A percentile compares a stretch with the other conserved stretches of the same genome.
These are phyloP conservation scores for Acronicta alni DNA, from an alignment of 2,888 invertebrate genomes.

Conservation along the genomic window DNA sequence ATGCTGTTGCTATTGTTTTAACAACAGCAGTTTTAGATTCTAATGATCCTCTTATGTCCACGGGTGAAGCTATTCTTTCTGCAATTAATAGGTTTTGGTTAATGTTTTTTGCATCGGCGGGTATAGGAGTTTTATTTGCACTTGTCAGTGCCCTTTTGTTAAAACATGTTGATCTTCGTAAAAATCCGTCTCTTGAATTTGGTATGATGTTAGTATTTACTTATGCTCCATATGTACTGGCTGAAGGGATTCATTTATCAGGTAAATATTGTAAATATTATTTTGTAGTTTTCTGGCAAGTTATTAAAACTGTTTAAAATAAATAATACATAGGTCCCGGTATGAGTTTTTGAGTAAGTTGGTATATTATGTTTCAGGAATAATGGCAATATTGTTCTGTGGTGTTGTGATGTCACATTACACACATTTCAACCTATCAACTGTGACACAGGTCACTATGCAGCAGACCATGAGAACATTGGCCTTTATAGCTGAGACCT, in stretches of 20 bases:
- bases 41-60: conserved; percentile 90
- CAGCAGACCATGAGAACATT: conserved; percentile 99
- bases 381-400: conserved; percentile 99
- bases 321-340: background rate
- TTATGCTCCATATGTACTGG: conserved; percentile 99
- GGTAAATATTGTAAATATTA: conserved; percentile 86
- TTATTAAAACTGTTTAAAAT: background rate
- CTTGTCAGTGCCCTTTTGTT: conserved; percentile 96
- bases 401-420: conserved; percentile 99
- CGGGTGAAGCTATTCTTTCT: conserved; percentile 95
- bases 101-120: conserved; percentile 99
- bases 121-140: conserved; percentile 98
- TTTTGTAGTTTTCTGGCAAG: background rate
- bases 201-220: conserved; percentile 99
- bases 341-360: too few species aligned
- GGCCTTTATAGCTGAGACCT: conserved; percentile 99
- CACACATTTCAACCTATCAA: conserved; percentile 99
- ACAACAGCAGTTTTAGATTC: conserved; percentile 96
- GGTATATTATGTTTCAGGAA: conserved; percentile 94
- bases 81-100: conserved; percentile 97
- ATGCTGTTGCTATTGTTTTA: conserved; percentile 99
- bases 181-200: conserved; percentile 99
- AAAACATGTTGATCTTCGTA: conserved; percentile 98
- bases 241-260: conserved; percentile 98
- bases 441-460: conserved; percentile 99